A percentile compares a stretch with the other conserved stretches of the same genome.
These are phyloP conservation scores for Drosophila erecta DNA, from an alignment of 1,140 invertebrate species.

Conservation along the genomic window DNA sequence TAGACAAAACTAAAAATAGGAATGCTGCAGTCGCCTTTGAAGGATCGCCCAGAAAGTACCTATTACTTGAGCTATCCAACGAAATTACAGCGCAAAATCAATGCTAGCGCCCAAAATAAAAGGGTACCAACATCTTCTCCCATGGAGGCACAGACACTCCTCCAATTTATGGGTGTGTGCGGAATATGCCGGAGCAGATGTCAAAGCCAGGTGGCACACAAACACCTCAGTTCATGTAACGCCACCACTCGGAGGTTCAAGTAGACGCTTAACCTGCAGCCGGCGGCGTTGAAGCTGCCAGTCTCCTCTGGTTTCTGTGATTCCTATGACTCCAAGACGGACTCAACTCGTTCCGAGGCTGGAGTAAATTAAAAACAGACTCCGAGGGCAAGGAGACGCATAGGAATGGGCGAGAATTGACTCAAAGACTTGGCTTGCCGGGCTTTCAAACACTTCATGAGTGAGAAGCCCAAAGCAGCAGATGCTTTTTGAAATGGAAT, in stretches of 20 bases:
- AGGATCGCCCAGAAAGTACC: not conserved
- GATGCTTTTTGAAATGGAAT: constrained; percentile 11
- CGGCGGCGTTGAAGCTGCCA: constrained; percentile 66
- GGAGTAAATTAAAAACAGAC: constrained; percentile 76
- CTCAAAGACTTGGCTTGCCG: constrained; percentile 50
- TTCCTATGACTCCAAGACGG: constrained; percentile 23
- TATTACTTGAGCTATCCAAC: not conserved
- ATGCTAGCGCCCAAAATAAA: no score
- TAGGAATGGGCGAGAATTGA: constrained; percentile 50
- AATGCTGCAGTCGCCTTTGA: not conserved
- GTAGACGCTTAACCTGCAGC: constrained; percentile 78
- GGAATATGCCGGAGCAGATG: constrained; percentile 51
- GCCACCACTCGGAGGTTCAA: constrained; percentile 78
- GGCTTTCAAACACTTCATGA: constrained; percentile 23
- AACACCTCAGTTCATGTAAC: constrained; percentile 74
- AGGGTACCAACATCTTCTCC: not conserved
- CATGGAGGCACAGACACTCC: constrained; percentile 40
- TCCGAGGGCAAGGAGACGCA: constrained; percentile 19
- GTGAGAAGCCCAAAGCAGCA: constrained; percentile 9
- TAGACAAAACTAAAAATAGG: constrained; percentile 17
- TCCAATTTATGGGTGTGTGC: constrained; percentile 41
- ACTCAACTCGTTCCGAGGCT: constrained; percentile 29
- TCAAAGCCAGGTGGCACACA: constrained; percentile 78
- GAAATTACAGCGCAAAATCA: not conserved
- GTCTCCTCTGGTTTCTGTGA: constrained; percentile 8